Conservation (phyloP, 2,888 invertebrate genomes). For the Lepidocyrtinus sp. region DNA sequence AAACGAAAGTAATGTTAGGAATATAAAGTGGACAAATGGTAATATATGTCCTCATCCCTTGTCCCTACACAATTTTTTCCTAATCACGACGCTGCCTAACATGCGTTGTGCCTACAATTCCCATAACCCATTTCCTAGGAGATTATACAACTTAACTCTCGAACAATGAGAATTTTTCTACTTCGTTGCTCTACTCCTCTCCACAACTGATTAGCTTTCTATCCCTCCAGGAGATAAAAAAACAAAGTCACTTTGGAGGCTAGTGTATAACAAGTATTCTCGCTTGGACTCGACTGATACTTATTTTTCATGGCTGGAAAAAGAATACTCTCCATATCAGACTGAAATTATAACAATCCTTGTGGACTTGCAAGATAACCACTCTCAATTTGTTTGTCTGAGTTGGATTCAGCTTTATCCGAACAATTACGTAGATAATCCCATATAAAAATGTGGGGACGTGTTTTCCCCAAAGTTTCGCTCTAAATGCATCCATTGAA, state of each 20-base stretch:
- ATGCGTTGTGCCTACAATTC: background rate
- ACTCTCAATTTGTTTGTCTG: conserved; percentile 18
- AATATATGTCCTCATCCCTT: too few relatives aligned
- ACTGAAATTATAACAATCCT: background rate
- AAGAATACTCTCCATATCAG: background rate
- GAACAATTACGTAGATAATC: conserved; percentile 7
- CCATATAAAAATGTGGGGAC: background rate
- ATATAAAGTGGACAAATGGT: too few relatives aligned
- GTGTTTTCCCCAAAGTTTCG: too few relatives aligned
- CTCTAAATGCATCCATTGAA: too few relatives aligned
- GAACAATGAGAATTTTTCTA: background rate
- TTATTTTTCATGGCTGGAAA: background rate
- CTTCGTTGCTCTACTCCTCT: background rate
- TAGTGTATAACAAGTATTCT: too few relatives aligned
- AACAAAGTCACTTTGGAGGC: background rate
- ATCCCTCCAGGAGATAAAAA: background rate
- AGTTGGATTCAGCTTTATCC: background rate
- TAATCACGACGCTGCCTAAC: background rate
- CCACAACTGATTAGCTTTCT: background rate
- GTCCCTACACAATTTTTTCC: background rate
- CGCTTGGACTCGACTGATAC: background rate
- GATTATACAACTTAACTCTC: background rate
- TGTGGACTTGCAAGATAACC: conserved; percentile 15
- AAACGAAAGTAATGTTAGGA: too few relatives aligned
- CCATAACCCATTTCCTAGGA: background rate